These are phyloP conservation scores for Merodon equestris DNA, from an alignment of 2,888 invertebrate genomes.

Conservation along the genomic window DNA sequence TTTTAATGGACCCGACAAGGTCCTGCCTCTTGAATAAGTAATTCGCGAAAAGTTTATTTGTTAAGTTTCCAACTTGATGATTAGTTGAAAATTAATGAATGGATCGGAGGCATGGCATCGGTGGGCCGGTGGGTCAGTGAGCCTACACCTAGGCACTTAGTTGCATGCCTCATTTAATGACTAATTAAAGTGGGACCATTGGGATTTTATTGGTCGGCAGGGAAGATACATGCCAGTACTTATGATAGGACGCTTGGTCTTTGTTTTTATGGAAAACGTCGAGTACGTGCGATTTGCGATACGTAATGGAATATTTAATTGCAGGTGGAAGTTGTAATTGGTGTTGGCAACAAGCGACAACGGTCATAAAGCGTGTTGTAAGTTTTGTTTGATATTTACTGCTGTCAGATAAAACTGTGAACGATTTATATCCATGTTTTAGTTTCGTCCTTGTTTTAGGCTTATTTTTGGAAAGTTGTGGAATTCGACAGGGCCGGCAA, in stretches of 20 bases:
- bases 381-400: constrained; percentile 65
- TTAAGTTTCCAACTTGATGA: constrained; percentile 59
- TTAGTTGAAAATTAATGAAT: constrained; percentile 68
- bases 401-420: constrained; percentile 64
- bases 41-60: constrained; percentile 48
- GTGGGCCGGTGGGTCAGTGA: not conserved
- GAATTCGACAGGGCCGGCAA: not conserved
- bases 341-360: constrained; percentile 48
- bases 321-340: constrained; percentile 67
- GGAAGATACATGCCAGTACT: constrained; percentile 4
- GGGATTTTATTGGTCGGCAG: constrained; percentile 40
- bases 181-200: constrained; percentile 62
- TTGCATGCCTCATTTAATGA: constrained; percentile 40
- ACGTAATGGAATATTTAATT: constrained; percentile 66
- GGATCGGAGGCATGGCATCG: constrained; percentile 62
- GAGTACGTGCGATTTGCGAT: constrained; percentile 65
- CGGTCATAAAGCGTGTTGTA: constrained; percentile 51
- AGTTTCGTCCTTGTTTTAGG: not conserved
- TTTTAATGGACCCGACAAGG: constrained; percentile 35
- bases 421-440: constrained; percentile 61
- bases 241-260: no score
- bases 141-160: no score
- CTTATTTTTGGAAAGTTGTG: not conserved
- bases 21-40: constrained; percentile 4
- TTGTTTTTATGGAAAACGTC: constrained; percentile 21